A percentile compares a stretch with the other conserved stretches of the same genome.
These are phyloP conservation scores for Clytia hemisphaerica DNA, from an alignment of 30 jellyfish, hydroid and myxozoan species.

Conservation along the genomic window DNA sequence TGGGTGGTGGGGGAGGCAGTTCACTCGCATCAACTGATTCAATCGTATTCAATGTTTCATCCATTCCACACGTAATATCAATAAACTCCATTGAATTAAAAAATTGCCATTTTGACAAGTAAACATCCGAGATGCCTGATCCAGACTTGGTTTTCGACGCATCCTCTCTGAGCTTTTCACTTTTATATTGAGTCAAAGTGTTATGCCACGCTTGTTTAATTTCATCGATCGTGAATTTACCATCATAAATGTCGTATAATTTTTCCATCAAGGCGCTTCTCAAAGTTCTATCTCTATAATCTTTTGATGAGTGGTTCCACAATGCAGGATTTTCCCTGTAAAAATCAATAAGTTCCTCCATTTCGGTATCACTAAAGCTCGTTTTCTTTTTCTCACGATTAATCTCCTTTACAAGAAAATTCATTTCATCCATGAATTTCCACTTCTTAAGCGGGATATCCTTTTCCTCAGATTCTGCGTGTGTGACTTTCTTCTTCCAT, in stretches of 20 bases:
- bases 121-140: neutral
- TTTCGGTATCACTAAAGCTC: too few species aligned
- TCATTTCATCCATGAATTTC: neutral
- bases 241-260: neutral
- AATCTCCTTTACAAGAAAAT: neutral
- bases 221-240: neutral
- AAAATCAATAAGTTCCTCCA: neutral
- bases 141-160: conserved; percentile 1
- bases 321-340: neutral
- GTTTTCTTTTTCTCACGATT: neutral
- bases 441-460: neutral
- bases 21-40: too few species aligned
- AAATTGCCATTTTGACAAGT: neutral
- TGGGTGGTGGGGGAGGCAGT: neutral
- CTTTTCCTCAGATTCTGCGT: too few species aligned
- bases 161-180: neutral
- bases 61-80: conserved; percentile 1
- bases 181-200: neutral
- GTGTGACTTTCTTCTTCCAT: too few species aligned
- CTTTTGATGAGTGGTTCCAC: neutral
- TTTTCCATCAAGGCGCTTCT: accelerated
- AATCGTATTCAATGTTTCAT: neutral
- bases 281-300: neutral
- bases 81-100: neutral
- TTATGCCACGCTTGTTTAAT: neutral